Evolutionary conservation across 2,797 vertebrate species (phyloP).

Genomic region (Dendrocincla tyrannina): DNA sequence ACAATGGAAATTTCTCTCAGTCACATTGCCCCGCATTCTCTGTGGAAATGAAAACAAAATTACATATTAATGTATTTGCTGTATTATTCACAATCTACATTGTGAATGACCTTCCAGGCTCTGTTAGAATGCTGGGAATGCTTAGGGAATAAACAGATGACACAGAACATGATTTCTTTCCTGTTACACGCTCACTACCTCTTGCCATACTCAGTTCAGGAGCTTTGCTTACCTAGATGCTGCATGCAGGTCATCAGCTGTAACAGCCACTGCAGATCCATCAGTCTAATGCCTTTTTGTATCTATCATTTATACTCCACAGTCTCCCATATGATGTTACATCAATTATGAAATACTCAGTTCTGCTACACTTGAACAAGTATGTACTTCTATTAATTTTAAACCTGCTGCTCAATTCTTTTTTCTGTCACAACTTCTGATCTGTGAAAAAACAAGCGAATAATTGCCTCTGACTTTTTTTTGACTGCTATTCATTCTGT

Average conservation of each 20-base stretch:
- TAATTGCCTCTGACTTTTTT: not conserved
- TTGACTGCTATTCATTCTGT: not conserved
- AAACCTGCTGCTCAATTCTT: not conserved
- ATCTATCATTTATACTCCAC: not conserved
- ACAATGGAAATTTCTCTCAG: not conserved
- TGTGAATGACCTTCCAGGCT: not conserved
- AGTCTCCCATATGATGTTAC: not conserved
- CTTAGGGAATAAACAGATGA: not conserved
- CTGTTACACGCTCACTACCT: not conserved
- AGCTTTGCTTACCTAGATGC: not conserved
- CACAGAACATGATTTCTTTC: not conserved
- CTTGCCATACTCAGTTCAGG: not conserved
- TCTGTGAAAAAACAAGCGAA: not conserved
- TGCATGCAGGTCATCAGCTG: not conserved
- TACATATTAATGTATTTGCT: not conserved
- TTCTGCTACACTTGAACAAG: not conserved
- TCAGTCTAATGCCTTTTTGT: not conserved
- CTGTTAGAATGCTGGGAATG: accelerated
- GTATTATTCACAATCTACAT: not conserved
- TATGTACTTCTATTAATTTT: not conserved
- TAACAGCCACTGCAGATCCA: not conserved
- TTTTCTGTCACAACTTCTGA: not conserved
- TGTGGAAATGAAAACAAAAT: not conserved
- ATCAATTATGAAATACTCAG: not conserved
- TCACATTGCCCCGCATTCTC: not conserved